A percentile compares a stretch with the other conserved stretches of the same genome.
Evolutionary conservation across 1,140 invertebrate genomes (phyloP).

Genomic region (Drosophila ironensis): DNA sequence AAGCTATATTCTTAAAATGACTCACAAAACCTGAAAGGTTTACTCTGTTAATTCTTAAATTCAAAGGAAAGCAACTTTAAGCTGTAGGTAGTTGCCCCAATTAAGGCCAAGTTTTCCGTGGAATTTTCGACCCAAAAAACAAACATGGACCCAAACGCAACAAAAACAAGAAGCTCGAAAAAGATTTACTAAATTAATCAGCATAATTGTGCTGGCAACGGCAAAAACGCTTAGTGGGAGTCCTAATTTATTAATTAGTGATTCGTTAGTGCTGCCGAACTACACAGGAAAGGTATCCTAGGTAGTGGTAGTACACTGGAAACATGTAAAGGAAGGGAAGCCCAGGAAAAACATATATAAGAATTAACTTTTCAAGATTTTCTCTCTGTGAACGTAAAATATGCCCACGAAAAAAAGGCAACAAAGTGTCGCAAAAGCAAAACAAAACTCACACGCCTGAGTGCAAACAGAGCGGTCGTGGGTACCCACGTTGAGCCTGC

Average conservation of each 20-base stretch:
- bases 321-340: background rate
- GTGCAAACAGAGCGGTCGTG: slow-evolving; percentile 35
- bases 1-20: background rate
- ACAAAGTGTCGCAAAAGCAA: slow-evolving; percentile 59
- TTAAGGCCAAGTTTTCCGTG: too few species aligned
- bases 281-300: background rate
- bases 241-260: slow-evolving; percentile 73
- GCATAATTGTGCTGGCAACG: slow-evolving; percentile 62
- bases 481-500: background rate
- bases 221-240: slow-evolving; percentile 21
- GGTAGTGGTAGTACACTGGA: background rate
- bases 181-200: slow-evolving; percentile 66
- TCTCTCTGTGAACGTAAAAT: slow-evolving; percentile 7
- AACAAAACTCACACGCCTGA: slow-evolving; percentile 39
- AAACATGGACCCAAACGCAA: background rate
- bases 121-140: background rate
- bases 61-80: background rate
- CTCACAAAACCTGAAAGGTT: too few species aligned
- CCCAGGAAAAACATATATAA: too few species aligned
- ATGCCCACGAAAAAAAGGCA: slow-evolving; percentile 20
- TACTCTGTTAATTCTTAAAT: too few species aligned
- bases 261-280: slow-evolving; percentile 59
- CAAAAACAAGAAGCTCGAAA: background rate
- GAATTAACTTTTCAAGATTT: too few species aligned
- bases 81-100: too few species aligned